Base-by-base conservation (phyloP, 1,140 invertebrate genomes). In the Paraescarpia echinospica region DNA sequence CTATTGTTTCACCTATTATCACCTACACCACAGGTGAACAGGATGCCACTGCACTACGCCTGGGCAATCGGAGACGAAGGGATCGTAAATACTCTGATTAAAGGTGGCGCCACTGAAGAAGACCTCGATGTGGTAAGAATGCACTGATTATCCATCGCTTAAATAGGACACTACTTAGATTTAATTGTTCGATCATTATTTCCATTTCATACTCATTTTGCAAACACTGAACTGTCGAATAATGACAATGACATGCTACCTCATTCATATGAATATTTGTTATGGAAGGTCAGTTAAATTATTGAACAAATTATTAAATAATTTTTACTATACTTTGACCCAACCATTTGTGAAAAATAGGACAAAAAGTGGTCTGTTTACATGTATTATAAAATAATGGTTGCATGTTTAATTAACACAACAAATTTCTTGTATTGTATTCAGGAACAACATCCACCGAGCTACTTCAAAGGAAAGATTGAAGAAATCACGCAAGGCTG, bases 41-140 rank as follows among this genome's bases (percentile, higher is more conserved):
- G 91, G n/a, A 35, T 18, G 14, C 91, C 91, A 4, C 91, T 92
- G 34, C 91, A 92, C 34, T 92, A 92, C n/a, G 91, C 91, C 33
- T 41, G 41, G 35, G 91, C 91, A 34, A 31, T 92, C 33, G 34
- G 33, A 59, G 35, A 34, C 33, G 91, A 92, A 59, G 90, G 35
- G n/a, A 34, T 90, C 4, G n/a, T 90, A 77, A 77, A 77, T 31
- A 77, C 59, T 77, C 59, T 77, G 59, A 77, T 77, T 18, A 77
- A 77, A 77, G 59, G 59, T 77, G 59, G 59, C 59, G 59, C 59
- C 59, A 77, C 2, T 18, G 59, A 77, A 77, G 18, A 77, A 5
- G 59, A 77, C 59, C 59, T 77, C 59, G 59, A 77, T 77, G 59
- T 77, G 59, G 59, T 77, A 77, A 22, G 59, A 77, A 77, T 77